Evolutionary conservation across 1,140 invertebrate species (phyloP).

Genomic region (Pachyrhynchus sulphureomaculatus): DNA sequence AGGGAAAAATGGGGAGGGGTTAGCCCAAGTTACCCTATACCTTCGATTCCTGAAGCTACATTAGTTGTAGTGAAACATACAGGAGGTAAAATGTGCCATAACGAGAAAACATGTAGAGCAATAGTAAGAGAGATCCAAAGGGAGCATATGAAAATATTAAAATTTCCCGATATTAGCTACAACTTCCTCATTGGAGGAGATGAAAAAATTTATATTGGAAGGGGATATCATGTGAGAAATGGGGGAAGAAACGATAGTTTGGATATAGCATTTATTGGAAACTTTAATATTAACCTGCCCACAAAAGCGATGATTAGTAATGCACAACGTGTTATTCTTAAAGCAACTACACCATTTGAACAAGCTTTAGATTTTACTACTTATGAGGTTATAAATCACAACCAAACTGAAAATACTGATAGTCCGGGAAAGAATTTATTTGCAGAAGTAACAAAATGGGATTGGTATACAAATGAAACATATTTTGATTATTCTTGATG

Average conservation of each 20-base stretch:
- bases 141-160: conserved; percentile 43
- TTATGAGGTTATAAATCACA: conserved; percentile 35
- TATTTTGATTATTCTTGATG: too few relatives aligned
- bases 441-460: conserved; percentile 44
- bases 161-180: conserved; percentile 56
- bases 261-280: conserved; percentile 54
- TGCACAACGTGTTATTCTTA: conserved; percentile 44
- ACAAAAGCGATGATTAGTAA: conserved; percentile 46
- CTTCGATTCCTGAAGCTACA: conserved; percentile 39
- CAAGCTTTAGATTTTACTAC: conserved; percentile 48
- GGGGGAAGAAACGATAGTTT: conserved; percentile 55
- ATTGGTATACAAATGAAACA: too few relatives aligned
- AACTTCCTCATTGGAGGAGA: conserved; percentile 71
- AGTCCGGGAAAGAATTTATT: conserved; percentile 50
- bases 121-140: conserved; percentile 51
- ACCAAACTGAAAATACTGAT: conserved; percentile 45
- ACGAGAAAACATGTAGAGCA: conserved; percentile 47
- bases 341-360: conserved; percentile 34
- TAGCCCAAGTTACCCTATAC: too few relatives aligned
- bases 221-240: conserved; percentile 61
- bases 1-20: too few relatives aligned
- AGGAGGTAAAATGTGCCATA: conserved; percentile 41
- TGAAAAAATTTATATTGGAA: conserved; percentile 62
- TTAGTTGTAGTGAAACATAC: conserved; percentile 55
- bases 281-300: conserved; percentile 48